phyloP scores from a whole-genome alignment of 2,888 invertebrate species.

The Leptinotarsa tumamoca region DNA sequence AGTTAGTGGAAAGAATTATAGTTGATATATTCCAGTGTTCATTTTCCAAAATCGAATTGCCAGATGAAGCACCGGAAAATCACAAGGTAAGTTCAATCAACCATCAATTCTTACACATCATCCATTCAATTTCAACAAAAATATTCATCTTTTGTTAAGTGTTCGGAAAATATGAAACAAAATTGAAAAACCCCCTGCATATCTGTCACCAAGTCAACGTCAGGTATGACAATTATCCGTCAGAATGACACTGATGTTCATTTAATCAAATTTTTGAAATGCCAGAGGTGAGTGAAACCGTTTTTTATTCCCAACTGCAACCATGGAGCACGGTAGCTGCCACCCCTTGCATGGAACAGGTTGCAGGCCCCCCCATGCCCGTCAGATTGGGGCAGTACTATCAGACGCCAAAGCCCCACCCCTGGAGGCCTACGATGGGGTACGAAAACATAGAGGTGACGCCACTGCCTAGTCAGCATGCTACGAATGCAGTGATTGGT shows the following conservation, averaged over 20 bases:
- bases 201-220: not conserved
- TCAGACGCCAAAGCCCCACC: slow-evolving; percentile 80
- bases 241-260: not conserved
- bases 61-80: too few relatives aligned
- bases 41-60: too few relatives aligned
- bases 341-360: slow-evolving; percentile 75
- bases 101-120: too few relatives aligned
- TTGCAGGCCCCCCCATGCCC: slow-evolving; percentile 73
- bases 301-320: slow-evolving; percentile 73
- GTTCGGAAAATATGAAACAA: too few relatives aligned
- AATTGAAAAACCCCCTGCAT: too few relatives aligned
- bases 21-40: too few relatives aligned
- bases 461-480: slow-evolving; percentile 79
- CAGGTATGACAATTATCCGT: not conserved
- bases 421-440: slow-evolving; percentile 83
- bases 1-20: too few relatives aligned
- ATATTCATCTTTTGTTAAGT: too few relatives aligned
- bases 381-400: slow-evolving; percentile 77
- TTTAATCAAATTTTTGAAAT: not conserved
- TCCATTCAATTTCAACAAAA: too few relatives aligned
- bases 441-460: slow-evolving; percentile 83
- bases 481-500: slow-evolving; percentile 77
- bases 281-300: not conserved
- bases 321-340: slow-evolving; percentile 72
- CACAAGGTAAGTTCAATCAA: too few relatives aligned